phyloP scores from a whole-genome alignment of 2,113 vertebrate species.

The Ibidorhyncha struthersii region DNA sequence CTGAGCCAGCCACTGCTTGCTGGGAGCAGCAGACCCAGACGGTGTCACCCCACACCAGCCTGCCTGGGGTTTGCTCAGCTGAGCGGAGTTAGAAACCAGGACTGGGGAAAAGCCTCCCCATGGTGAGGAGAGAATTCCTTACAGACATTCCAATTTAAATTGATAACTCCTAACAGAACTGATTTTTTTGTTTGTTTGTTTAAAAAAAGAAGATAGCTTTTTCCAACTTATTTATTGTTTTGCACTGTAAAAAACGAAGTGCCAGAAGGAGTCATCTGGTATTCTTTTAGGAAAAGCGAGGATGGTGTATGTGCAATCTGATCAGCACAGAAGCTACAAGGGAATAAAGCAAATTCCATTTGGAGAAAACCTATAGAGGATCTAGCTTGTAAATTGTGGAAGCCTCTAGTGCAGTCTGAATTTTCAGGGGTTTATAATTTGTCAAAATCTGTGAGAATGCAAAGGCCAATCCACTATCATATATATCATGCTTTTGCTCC shows the following conservation, averaged over 20 bases:
- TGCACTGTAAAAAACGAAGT: neutral
- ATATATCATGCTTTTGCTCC: neutral
- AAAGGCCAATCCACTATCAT: neutral
- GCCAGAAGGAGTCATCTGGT: neutral
- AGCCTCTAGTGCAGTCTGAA: neutral
- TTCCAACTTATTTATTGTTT: neutral
- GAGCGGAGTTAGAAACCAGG: neutral
- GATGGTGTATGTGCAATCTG: neutral
- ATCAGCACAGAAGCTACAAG: neutral
- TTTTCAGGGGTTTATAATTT: neutral
- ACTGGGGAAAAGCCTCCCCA: neutral
- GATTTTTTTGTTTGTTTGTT: fast-evolving
- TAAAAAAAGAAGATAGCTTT: neutral
- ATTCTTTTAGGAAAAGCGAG: neutral
- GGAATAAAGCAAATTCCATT: neutral
- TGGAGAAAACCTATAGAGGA: neutral
- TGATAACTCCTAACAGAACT: neutral
- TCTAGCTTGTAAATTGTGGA: neutral
- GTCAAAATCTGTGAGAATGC: neutral
- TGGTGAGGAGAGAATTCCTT: neutral
- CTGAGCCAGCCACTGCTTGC: neutral
- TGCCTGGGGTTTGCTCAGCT: neutral
- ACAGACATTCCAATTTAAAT: neutral
- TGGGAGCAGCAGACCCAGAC: neutral
- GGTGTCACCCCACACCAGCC: neutral